Evolutionary conservation across 2,113 vertebrate genomes (phyloP).

Genomic region (Gorsachius goisagi): DNA sequence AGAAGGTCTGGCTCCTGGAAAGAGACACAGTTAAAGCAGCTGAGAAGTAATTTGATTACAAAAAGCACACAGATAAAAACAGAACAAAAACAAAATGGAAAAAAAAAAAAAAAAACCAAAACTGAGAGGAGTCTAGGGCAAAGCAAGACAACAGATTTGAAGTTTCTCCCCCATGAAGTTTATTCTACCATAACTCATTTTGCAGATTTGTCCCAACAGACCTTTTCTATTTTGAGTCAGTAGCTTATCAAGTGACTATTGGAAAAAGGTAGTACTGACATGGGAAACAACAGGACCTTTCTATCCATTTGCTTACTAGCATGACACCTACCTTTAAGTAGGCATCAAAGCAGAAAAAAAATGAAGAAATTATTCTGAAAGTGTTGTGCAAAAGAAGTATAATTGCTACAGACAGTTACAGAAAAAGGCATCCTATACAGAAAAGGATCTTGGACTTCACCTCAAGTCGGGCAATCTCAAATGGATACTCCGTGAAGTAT

Average conservation of each 20-base stretch:
- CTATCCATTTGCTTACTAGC: neutral
- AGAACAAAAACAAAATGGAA: neutral
- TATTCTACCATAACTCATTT: neutral
- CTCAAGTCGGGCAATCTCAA: neutral
- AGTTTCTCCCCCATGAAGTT: neutral
- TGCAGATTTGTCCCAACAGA: neutral
- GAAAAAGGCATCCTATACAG: neutral
- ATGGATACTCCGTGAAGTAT: neutral
- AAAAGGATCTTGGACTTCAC: neutral
- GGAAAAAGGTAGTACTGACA: neutral
- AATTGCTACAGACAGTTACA: neutral
- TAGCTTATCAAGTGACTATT: neutral
- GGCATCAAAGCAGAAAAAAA: neutral
- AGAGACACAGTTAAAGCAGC: neutral
- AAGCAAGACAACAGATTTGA: neutral
- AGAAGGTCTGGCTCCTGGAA: neutral
- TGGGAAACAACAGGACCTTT: neutral
- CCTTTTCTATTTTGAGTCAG: neutral
- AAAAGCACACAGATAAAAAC: neutral
- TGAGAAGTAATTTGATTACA: neutral
- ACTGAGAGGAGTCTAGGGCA: neutral
- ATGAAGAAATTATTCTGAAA: neutral
- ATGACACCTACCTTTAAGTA: neutral
- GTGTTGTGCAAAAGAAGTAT: neutral
- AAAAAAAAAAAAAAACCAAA: neutral